phyloP scores from a whole-genome alignment of 2,888 invertebrate genomes.

The Ornithoptera priamus region DNA sequence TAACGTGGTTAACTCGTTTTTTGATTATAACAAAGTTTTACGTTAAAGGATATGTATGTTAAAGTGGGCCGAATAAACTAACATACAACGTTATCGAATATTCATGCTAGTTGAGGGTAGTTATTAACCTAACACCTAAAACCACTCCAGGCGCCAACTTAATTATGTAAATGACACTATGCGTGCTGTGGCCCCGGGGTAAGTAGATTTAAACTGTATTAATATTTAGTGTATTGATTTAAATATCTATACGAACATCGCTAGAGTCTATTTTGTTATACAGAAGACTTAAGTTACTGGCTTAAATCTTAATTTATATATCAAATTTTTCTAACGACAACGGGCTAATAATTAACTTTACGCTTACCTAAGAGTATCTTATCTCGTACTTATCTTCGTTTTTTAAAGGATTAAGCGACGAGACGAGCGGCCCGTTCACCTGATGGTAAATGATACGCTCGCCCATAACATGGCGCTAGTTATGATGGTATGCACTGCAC shows the following conservation, averaged over 20 bases:
- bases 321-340: neutral
- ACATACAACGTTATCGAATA: slow-evolving; percentile 51
- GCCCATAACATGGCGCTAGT: too few species aligned
- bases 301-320: neutral
- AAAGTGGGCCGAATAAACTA: slow-evolving; percentile 47
- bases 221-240: slow-evolving; percentile 32
- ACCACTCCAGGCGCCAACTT: slow-evolving; percentile 49
- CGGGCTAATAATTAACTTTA: too few species aligned
- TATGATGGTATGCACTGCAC: too few species aligned
- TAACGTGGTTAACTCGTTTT: neutral
- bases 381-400: too few species aligned
- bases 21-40: neutral
- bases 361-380: too few species aligned
- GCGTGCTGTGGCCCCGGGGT: slow-evolving; percentile 31
- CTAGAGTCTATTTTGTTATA: neutral
- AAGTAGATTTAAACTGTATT: slow-evolving; percentile 40
- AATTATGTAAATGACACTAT: slow-evolving; percentile 56
- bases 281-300: neutral
- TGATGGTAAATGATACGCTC: too few species aligned
- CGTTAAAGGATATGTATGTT: slow-evolving; percentile 12
- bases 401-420: too few species aligned
- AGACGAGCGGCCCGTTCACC: too few species aligned
- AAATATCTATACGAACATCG: slow-evolving; percentile 2
- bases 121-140: slow-evolving; percentile 52
- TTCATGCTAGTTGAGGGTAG: slow-evolving; percentile 57